phyloP scores from a whole-genome alignment of 2,888 invertebrate genomes.

The Nomada fucata region DNA sequence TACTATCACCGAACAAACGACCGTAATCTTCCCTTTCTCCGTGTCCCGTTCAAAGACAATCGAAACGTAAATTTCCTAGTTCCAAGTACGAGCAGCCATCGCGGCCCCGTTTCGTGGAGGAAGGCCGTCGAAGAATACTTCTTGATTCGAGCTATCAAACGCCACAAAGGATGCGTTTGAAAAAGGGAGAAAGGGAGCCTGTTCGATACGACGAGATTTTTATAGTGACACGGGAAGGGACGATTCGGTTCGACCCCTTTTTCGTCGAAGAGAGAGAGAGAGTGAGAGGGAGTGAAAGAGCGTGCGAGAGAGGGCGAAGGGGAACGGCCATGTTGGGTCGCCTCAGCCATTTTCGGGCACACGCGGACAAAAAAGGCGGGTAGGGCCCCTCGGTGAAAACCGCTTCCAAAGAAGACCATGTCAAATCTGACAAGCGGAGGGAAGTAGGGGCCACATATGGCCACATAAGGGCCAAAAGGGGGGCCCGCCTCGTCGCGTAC shows the following conservation, averaged over 20 bases:
- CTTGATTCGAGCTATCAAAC: conserved; percentile 54
- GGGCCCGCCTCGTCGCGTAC: conserved; percentile 71
- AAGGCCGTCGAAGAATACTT: conserved; percentile 38
- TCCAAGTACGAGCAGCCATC: too few species aligned
- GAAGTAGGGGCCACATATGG: conserved; percentile 66
- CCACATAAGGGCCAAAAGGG: conserved; percentile 63
- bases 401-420: conserved; percentile 73
- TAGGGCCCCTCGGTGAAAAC: conserved; percentile 68
- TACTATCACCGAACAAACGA: conserved; percentile 8
- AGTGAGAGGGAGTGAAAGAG: too few species aligned
- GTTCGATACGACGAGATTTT: conserved; percentile 29
- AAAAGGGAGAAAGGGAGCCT: conserved; percentile 6
- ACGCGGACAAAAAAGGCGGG: conserved; percentile 69
- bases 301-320: conserved; percentile 29
- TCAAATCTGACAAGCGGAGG: conserved; percentile 74
- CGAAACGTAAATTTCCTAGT: conserved; percentile 26
- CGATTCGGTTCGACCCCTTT: conserved; percentile 53
- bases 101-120: not conserved
- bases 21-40: not conserved
- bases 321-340: conserved; percentile 72
- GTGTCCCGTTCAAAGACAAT: conserved; percentile 2
- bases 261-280: conserved; percentile 44
- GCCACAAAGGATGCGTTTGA: conserved; percentile 51
- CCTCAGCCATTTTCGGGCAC: conserved; percentile 77
- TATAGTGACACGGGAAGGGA: conserved; percentile 14